A percentile compares a stretch with the other conserved stretches of the same genome.
phyloP scores from a whole-genome alignment of 2,113 vertebrate species.

The Rissa tridactyla region DNA sequence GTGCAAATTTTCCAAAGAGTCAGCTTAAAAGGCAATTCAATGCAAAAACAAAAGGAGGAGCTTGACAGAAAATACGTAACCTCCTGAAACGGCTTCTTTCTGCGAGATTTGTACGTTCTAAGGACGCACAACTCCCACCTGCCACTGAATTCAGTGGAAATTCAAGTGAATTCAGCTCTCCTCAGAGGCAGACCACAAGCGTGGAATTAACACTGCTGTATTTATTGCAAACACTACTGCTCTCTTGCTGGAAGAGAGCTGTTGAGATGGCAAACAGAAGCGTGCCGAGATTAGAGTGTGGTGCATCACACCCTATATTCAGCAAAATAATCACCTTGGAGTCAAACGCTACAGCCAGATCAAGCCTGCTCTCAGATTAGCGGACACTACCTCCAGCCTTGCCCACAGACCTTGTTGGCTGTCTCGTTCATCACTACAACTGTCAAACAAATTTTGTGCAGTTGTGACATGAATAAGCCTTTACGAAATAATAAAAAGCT shows the following conservation, averaged over 20 bases:
- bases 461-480: not conserved
- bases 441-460: not conserved
- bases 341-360: not conserved
- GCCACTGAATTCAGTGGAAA: not conserved
- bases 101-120: not conserved
- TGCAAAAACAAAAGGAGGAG: not conserved
- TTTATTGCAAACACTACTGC: not conserved
- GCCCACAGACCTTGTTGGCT: not conserved
- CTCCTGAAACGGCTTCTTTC: not conserved
- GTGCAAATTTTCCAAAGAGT: not conserved
- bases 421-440: not conserved
- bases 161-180: not conserved
- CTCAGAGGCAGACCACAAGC: not conserved
- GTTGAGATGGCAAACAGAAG: not conserved
- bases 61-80: not conserved
- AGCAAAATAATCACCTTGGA: not conserved
- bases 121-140: not conserved
- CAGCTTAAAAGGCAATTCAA: slow-evolving; percentile 21
- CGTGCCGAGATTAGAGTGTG: not conserved
- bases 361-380: not conserved
- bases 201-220: not conserved
- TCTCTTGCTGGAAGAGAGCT: not conserved
- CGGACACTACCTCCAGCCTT: not conserved
- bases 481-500: not conserved
- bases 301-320: not conserved